phyloP scores from a whole-genome alignment of 1,140 invertebrate species.

The Mizuhopecten yessoensis region DNA sequence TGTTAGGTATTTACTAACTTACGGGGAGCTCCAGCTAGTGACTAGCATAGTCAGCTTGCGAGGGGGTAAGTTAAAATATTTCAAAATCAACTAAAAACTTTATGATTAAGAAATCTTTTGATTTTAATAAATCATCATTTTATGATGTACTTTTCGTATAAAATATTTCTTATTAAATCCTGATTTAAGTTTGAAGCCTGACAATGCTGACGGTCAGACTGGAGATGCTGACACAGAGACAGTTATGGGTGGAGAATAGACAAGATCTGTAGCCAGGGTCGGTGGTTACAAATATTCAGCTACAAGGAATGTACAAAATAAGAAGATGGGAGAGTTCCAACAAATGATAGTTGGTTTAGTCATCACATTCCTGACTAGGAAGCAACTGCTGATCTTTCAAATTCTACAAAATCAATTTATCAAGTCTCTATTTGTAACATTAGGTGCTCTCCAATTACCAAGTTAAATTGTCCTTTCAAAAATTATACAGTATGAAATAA shows the following conservation, averaged over 20 bases:
- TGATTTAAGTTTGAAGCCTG: too few species aligned
- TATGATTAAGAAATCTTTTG: too few species aligned
- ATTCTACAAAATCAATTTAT: not conserved
- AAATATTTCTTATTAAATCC: too few species aligned
- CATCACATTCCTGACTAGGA: not conserved
- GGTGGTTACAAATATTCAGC: not conserved
- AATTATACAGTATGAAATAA: too few species aligned
- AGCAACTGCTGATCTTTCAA: not conserved
- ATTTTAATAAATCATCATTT: too few species aligned
- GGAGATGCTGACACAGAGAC: not conserved
- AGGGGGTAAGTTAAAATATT: not conserved
- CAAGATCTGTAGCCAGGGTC: not conserved
- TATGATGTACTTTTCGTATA: too few species aligned
- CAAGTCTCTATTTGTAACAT: too few species aligned
- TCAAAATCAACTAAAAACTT: not conserved
- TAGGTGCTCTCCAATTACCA: too few species aligned
- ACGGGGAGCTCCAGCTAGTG: not conserved
- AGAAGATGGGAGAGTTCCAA: constrained; percentile 26
- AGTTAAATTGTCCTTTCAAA: too few species aligned
- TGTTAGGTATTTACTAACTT: not conserved
- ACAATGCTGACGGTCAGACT: not conserved
- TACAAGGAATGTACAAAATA: constrained; percentile 11
- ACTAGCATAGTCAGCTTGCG: not conserved
- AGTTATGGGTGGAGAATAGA: not conserved
- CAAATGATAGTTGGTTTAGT: not conserved